phyloP scores from a whole-genome alignment of 1,140 invertebrate species.

The Popillia japonica region DNA sequence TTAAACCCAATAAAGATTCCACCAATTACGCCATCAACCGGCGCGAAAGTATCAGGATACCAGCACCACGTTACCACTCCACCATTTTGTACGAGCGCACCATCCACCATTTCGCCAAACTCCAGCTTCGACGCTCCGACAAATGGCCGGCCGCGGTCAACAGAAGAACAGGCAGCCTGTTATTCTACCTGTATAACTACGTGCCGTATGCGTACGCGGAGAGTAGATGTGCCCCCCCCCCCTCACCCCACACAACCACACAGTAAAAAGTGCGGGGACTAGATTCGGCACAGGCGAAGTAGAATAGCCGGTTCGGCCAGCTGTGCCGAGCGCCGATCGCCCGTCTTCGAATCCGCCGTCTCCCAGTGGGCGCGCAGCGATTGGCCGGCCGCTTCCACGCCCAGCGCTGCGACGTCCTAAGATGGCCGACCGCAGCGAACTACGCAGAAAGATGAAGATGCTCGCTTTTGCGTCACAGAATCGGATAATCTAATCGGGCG shows the following conservation, averaged over 20 bases:
- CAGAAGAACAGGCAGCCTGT: background rate
- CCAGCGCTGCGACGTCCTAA: slow-evolving; percentile 1
- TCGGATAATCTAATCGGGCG: background rate
- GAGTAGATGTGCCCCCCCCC: background rate
- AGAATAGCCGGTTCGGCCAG: background rate
- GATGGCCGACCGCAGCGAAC: slow-evolving; percentile 29
- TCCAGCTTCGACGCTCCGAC: background rate
- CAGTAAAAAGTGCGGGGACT: background rate
- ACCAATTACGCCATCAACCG: background rate
- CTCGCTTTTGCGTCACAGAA: background rate
- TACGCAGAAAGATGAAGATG: slow-evolving; percentile 19
- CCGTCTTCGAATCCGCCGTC: slow-evolving; percentile 2
- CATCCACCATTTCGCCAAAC: slow-evolving; percentile 1
- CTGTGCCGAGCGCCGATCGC: background rate
- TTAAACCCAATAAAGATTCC: too few species aligned
- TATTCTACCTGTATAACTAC: background rate
- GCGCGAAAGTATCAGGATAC: background rate
- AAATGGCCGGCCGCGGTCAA: slow-evolving; percentile 32
- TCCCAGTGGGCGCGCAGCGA: background rate
- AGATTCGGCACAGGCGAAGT: background rate
- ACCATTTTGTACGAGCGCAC: slow-evolving; percentile 19
- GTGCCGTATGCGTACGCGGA: background rate
- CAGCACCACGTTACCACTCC: background rate
- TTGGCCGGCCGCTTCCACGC: slow-evolving; percentile 3
- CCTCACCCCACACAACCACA: too few species aligned